Conservation (phyloP, 1,140 invertebrate species). For the Cotesia vestalis region DNA sequence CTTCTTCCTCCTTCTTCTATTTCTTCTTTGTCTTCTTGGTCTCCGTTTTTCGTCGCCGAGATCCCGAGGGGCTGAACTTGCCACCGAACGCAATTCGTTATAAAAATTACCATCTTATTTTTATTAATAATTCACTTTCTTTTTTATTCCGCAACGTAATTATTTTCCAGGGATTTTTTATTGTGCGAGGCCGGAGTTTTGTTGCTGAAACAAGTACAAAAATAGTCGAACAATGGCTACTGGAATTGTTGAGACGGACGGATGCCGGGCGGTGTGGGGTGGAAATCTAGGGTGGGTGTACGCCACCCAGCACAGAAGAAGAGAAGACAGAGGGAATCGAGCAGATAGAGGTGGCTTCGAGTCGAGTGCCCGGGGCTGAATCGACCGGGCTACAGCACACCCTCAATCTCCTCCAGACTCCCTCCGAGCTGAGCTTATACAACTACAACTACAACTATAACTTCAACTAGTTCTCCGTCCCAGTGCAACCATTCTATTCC, state of each 20-base stretch:
- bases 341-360: slow-evolving; percentile 62
- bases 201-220: background rate
- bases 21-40: background rate
- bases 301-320: slow-evolving; percentile 18
- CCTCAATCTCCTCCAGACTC: slow-evolving; percentile 50
- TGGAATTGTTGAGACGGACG: slow-evolving; percentile 15
- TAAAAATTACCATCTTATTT: background rate
- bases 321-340: slow-evolving; percentile 55
- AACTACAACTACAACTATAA: slow-evolving; percentile 35
- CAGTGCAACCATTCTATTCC: background rate
- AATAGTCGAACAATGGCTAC: background rate
- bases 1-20: background rate
- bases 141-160: no score
- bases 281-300: slow-evolving; percentile 4
- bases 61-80: slow-evolving; percentile 1
- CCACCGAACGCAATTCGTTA: slow-evolving; percentile 4
- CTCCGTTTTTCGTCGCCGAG: slow-evolving; percentile 8
- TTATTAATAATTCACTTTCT: no score
- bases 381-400: slow-evolving; percentile 63
- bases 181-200: no score
- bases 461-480: slow-evolving; percentile 33
- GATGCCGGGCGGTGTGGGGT: slow-evolving; percentile 4
- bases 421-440: slow-evolving; percentile 26
- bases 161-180: no score
- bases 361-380: slow-evolving; percentile 62